phyloP scores from a whole-genome alignment of 2,888 invertebrate genomes.

The Cremastinae sp. region DNA sequence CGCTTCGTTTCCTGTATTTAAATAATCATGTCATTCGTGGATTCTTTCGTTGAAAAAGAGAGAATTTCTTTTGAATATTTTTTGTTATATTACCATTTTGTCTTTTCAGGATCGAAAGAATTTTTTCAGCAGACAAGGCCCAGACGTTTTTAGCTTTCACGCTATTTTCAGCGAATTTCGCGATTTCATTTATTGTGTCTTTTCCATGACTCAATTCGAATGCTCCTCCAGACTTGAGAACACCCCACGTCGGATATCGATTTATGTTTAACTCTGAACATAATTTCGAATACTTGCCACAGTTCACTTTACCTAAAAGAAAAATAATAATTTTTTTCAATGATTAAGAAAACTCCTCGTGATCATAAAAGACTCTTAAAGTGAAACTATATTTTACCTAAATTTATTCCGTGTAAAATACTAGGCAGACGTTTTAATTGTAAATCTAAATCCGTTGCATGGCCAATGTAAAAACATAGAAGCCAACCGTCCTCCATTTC shows the following conservation, averaged over 20 bases:
- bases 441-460: conserved; percentile 81
- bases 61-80: too few relatives aligned
- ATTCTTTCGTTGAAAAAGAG: too few relatives aligned
- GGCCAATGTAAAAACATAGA: conserved; percentile 82
- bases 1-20: conserved; percentile 68
- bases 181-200: conserved; percentile 82
- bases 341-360: too few relatives aligned
- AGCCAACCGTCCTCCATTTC: conserved; percentile 81
- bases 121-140: conserved; percentile 84
- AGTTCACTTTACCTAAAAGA: conserved; percentile 84
- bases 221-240: conserved; percentile 88
- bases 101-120: conserved; percentile 81
- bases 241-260: conserved; percentile 86
- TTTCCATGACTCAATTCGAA: conserved; percentile 88
- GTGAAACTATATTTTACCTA: conserved; percentile 77
- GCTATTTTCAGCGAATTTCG: conserved; percentile 85
- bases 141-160: conserved; percentile 83
- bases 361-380: not conserved
- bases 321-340: too few relatives aligned
- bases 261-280: conserved; percentile 84
- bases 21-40: not conserved
- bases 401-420: conserved; percentile 81
- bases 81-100: conserved; percentile 63
- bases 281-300: conserved; percentile 82
- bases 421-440: conserved; percentile 85